Evolutionary conservation across 2,113 vertebrate species (phyloP).

Genomic region (Siniperca knerii): DNA sequence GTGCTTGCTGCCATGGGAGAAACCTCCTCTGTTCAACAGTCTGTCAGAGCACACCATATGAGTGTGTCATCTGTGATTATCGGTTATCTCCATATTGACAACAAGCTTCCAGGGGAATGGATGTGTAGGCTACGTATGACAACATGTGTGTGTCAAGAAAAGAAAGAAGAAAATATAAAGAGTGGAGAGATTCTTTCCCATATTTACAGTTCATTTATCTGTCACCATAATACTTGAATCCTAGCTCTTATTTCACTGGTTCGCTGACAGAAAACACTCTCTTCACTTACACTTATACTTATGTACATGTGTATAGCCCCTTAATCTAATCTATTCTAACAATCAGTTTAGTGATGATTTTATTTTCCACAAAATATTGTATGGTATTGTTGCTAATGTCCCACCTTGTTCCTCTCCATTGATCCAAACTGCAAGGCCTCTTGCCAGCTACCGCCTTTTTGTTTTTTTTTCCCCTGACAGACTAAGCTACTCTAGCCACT

Average conservation of each 20-base stretch:
- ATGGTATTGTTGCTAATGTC: background rate
- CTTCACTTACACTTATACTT: background rate
- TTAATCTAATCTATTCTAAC: background rate
- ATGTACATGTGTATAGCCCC: background rate
- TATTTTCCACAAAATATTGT: background rate
- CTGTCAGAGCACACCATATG: conserved; percentile 28
- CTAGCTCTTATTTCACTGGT: background rate
- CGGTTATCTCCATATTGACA: conserved; percentile 26
- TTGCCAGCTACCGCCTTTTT: conserved; percentile 33
- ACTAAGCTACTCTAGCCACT: conserved; percentile 9
- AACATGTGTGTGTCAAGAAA: background rate
- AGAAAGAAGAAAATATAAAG: background rate
- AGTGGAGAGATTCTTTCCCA: background rate
- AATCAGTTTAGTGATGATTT: background rate
- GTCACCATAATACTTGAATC: conserved; percentile 40
- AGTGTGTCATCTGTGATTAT: conserved; percentile 31
- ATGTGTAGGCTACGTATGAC: background rate
- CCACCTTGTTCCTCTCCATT: conserved; percentile 22
- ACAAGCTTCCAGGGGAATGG: conserved; percentile 28
- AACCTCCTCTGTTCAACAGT: conserved; percentile 27
- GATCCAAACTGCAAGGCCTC: conserved; percentile 1
- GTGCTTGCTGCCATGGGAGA: conserved; percentile 5
- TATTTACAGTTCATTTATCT: conserved; percentile 52
- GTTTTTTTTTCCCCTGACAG: background rate
- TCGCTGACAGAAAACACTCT: background rate